Percentiles rank a stretch among this genome's conserved stretches.
Evolutionary conservation across 2,888 invertebrate genomes (phyloP).

Genomic region (Coelopa pilipes): DNA sequence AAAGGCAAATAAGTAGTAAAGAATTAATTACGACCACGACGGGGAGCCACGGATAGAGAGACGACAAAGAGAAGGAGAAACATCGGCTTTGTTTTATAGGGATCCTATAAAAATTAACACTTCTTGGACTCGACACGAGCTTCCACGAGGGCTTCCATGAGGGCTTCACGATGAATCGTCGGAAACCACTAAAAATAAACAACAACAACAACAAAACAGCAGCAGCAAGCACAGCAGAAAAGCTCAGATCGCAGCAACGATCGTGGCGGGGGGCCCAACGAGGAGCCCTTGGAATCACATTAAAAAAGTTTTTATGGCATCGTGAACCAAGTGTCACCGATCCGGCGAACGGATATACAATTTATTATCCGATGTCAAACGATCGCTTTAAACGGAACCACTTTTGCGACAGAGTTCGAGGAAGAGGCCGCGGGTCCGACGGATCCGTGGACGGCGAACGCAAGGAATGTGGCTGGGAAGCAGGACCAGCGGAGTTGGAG

Average conservation of each 20-base stretch:
- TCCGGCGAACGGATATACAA: conserved; percentile 37
- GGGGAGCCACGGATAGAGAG: not conserved
- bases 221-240: conserved; percentile 14
- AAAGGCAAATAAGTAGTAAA: conserved; percentile 11
- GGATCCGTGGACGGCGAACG: too few relatives aligned
- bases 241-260: not conserved
- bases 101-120: conserved; percentile 25
- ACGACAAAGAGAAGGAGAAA: too few relatives aligned
- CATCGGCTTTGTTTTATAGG: not conserved
- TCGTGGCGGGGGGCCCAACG: not conserved
- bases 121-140: not conserved
- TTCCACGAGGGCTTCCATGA: too few relatives aligned
- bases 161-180: not conserved
- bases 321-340: conserved; percentile 17
- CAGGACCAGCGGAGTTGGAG: not conserved
- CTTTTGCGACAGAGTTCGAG: conserved; percentile 1
- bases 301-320: conserved; percentile 26
- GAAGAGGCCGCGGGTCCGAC: too few relatives aligned
- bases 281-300: not conserved
- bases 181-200: not conserved
- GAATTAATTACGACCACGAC: conserved; percentile 11
- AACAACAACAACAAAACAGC: too few relatives aligned
- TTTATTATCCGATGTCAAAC: conserved; percentile 47
- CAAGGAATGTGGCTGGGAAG: not conserved
- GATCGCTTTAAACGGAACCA: conserved; percentile 46